Evolutionary conservation across 2,797 vertebrate species (phyloP).

Genomic region (Eulemur coronatus): DNA sequence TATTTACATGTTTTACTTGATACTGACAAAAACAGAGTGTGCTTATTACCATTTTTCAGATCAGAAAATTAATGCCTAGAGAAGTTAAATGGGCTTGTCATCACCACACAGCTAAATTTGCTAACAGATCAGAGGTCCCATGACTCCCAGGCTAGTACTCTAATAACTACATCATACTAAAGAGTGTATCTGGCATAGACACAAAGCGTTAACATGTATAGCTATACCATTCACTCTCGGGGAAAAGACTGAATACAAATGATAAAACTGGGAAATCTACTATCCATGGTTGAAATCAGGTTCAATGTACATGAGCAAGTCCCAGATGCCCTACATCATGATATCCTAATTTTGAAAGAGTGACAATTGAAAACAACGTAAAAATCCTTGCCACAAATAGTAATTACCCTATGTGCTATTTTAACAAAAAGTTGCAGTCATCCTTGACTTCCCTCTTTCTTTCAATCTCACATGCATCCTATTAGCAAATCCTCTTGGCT

Average conservation of each 20-base stretch:
- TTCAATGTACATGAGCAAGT: neutral
- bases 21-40: neutral
- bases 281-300: neutral
- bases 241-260: neutral
- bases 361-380: neutral
- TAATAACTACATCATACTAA: neutral
- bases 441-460: neutral
- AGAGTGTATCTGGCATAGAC: neutral
- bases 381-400: neutral
- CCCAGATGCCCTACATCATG: neutral
- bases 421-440: neutral
- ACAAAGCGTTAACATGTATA: neutral
- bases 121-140: neutral
- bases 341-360: neutral
- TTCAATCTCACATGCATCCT: neutral
- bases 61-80: neutral
- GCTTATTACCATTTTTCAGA: neutral
- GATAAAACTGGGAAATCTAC: neutral
- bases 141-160: neutral
- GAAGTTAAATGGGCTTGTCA: constrained; percentile 12
- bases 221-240: neutral
- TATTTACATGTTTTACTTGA: neutral
- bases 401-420: neutral
- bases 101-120: neutral
- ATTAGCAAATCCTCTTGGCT: neutral